Evolutionary conservation across 2,113 vertebrate species (phyloP).

Genomic region (Sterrhoptilus dennistouni): DNA sequence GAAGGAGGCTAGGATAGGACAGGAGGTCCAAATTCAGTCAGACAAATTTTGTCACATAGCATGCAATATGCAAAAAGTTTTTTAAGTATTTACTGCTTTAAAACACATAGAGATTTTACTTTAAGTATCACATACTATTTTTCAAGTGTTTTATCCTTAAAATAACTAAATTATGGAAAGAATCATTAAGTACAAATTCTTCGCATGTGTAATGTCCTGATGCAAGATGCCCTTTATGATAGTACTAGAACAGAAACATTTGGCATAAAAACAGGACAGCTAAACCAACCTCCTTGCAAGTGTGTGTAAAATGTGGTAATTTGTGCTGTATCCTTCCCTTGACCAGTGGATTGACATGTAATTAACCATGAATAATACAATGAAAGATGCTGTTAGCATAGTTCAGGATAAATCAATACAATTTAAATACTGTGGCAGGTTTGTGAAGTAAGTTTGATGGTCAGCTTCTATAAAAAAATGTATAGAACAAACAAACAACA

Average conservation of each 20-base stretch:
- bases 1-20: neutral
- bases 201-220: neutral
- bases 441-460: neutral
- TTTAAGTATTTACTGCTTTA: neutral
- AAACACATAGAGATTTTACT: neutral
- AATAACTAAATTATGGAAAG: neutral
- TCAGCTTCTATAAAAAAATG: neutral
- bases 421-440: neutral
- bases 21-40: neutral
- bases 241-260: neutral
- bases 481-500: neutral
- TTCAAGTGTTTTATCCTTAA: neutral
- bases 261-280: neutral
- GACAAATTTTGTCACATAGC: neutral
- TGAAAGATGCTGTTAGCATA: neutral
- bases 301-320: neutral
- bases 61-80: neutral
- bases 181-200: neutral
- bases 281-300: neutral
- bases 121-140: neutral
- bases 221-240: neutral
- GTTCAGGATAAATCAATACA: constrained; percentile 3
- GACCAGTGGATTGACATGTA: neutral
- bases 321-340: neutral
- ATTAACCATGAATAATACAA: neutral